Percentiles rank a stretch among this genome's conserved stretches.
These are phyloP conservation scores for Brachymystax lenok DNA, from an alignment of 2,797 vertebrate genomes.

Conservation along the genomic window DNA sequence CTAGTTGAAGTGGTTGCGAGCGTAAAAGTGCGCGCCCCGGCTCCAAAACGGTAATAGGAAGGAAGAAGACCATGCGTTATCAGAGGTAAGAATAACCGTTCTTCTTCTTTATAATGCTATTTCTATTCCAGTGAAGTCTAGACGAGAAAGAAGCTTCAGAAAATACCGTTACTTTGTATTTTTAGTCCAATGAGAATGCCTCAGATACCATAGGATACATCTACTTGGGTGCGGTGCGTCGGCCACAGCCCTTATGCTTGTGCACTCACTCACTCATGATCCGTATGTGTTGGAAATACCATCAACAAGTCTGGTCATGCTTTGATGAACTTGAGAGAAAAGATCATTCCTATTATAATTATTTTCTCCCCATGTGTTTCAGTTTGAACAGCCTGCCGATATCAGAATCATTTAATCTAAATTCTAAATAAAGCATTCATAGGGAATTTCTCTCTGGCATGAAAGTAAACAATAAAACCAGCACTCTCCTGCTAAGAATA, in stretches of 20 bases:
- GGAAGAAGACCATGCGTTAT: neutral
- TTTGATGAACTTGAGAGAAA: no score
- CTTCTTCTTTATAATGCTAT: neutral
- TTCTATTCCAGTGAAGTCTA: neutral
- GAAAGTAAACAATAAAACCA: neutral
- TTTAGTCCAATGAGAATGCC: neutral
- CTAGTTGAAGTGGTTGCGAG: conserved; percentile 17
- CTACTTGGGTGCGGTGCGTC: neutral
- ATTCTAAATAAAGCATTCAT: no score
- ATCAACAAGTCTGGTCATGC: neutral
- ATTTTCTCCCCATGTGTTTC: neutral
- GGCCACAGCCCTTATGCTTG: neutral
- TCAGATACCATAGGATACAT: neutral
- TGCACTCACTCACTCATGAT: no score
- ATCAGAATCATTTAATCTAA: neutral
- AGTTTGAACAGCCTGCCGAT: neutral
- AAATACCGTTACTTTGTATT: neutral
- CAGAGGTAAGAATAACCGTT: conserved; percentile 43
- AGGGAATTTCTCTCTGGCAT: neutral
- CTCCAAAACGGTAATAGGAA: neutral
- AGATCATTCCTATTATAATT: no score
- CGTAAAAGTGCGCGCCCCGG: conserved; percentile 7
- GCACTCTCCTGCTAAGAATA: neutral
- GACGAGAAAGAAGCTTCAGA: neutral
- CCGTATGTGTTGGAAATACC: neutral